These are phyloP conservation scores for Caradrina clavipalpis DNA, from an alignment of 2,888 invertebrate species.

Conservation along the genomic window DNA sequence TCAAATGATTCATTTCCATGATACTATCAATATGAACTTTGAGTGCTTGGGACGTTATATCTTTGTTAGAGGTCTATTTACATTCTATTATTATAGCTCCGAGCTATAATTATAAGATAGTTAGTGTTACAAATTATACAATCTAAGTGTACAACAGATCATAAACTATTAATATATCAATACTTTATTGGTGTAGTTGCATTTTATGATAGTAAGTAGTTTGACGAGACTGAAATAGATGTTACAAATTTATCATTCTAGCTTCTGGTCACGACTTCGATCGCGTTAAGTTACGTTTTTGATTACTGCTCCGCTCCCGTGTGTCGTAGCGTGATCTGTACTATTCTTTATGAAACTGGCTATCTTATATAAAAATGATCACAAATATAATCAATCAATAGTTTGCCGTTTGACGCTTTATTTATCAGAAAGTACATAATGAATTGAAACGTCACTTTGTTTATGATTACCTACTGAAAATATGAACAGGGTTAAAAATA, in stretches of 20 bases:
- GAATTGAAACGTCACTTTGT: too few relatives aligned
- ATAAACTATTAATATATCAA: conserved; percentile 23
- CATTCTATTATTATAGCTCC: conserved; percentile 15
- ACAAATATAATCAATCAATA: too few relatives aligned
- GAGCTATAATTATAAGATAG: conserved; percentile 17
- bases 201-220: conserved; percentile 14
- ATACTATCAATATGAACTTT: conserved; percentile 26
- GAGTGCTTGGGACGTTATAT: neutral
- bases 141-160: conserved; percentile 25
- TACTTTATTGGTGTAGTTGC: conserved; percentile 12
- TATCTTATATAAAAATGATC: too few relatives aligned
- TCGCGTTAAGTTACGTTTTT: too few relatives aligned
- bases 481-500: too few relatives aligned
- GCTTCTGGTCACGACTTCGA: too few relatives aligned
- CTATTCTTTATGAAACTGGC: too few relatives aligned
- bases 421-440: too few relatives aligned
- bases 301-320: too few relatives aligned
- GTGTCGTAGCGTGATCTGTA: too few relatives aligned
- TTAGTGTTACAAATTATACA: conserved; percentile 47
- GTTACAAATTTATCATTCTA: neutral
- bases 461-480: too few relatives aligned
- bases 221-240: conserved; percentile 5
- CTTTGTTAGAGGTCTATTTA: conserved; percentile 3
- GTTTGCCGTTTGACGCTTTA: too few relatives aligned
- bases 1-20: neutral